Evolutionary conservation across 2,888 invertebrate species (phyloP).

Genomic region (Prosopocoilus inquinatus): DNA sequence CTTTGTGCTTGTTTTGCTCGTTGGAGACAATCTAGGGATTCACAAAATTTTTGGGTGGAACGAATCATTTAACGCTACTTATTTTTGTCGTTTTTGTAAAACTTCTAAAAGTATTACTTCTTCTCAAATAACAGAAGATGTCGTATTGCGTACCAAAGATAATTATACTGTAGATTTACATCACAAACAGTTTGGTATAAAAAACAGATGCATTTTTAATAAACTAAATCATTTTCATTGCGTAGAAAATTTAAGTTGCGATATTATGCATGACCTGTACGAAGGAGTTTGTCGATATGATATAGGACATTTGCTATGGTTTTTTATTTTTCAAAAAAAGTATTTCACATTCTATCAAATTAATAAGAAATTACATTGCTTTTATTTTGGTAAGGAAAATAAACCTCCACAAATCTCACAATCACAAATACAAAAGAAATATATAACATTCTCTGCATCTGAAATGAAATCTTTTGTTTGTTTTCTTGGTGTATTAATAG

Average conservation of each 20-base stretch:
- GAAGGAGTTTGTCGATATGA: conserved; percentile 21
- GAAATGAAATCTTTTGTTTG: conserved; percentile 37
- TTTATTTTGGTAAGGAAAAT: conserved; percentile 3
- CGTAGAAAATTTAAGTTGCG: conserved; percentile 29
- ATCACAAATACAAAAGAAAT: conserved; percentile 23
- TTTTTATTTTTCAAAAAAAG: conserved; percentile 18
- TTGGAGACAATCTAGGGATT: conserved; percentile 34
- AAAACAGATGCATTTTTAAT: conserved; percentile 29
- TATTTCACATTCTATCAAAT: conserved; percentile 18
- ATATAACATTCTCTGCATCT: conserved; percentile 30
- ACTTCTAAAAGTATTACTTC: background rate
- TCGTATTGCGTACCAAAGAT: background rate
- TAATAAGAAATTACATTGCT: conserved; percentile 18
- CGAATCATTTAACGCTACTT: conserved; percentile 29
- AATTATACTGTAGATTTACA: conserved; percentile 3
- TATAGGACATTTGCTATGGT: conserved; percentile 25
- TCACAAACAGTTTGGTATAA: conserved; percentile 26
- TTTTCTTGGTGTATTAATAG: conserved; percentile 27
- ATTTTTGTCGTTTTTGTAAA: conserved; percentile 32
- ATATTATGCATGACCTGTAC: conserved; percentile 33
- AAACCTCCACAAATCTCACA: conserved; percentile 19
- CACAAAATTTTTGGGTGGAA: conserved; percentile 30
- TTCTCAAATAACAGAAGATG: background rate
- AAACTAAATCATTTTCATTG: conserved; percentile 27
- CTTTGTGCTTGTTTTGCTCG: conserved; percentile 24